Conservation (phyloP, 2,888 invertebrate species). For the Erebia palarica region DNA sequence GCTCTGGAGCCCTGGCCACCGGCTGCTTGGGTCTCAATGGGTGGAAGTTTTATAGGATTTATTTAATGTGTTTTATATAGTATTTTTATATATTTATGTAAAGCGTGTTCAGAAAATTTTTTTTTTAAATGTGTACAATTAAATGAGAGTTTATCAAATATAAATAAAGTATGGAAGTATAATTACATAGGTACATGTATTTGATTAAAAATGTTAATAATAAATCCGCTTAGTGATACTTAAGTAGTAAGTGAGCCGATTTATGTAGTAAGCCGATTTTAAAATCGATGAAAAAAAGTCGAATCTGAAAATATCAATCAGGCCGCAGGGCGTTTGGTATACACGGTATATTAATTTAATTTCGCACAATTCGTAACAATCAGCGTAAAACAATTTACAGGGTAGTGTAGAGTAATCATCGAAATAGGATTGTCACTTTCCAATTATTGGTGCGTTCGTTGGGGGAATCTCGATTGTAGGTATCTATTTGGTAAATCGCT, state of each 20-base stretch:
- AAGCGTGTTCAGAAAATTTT: too few species aligned
- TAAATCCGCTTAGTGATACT: conserved; percentile 17
- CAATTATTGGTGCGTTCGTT: conserved; percentile 71
- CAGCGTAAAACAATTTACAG: conserved; percentile 51
- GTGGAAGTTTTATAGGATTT: too few species aligned
- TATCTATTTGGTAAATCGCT: conserved; percentile 40
- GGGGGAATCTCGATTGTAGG: conserved; percentile 54
- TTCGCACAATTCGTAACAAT: conserved; percentile 48
- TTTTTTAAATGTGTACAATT: too few species aligned
- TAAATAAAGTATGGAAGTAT: too few species aligned
- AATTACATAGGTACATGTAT: too few species aligned
- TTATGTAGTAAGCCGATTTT: conserved; percentile 25
- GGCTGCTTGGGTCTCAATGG: too few species aligned
- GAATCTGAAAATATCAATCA: conserved; percentile 38
- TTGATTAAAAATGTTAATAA: conserved; percentile 3
- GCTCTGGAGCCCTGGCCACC: too few species aligned
- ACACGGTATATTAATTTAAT: conserved; percentile 43
- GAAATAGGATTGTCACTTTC: conserved; percentile 78
- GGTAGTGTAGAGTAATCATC: conserved; percentile 65
- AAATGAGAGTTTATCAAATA: too few species aligned
- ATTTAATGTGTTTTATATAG: too few species aligned
- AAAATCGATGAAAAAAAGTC: conserved; percentile 30
- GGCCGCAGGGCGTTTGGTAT: conserved; percentile 36
- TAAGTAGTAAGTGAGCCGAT: conserved; percentile 23
- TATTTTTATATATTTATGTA: too few species aligned